Base-by-base conservation (phyloP, 2,113 vertebrate species). In the Daboia siamensis region DNA sequence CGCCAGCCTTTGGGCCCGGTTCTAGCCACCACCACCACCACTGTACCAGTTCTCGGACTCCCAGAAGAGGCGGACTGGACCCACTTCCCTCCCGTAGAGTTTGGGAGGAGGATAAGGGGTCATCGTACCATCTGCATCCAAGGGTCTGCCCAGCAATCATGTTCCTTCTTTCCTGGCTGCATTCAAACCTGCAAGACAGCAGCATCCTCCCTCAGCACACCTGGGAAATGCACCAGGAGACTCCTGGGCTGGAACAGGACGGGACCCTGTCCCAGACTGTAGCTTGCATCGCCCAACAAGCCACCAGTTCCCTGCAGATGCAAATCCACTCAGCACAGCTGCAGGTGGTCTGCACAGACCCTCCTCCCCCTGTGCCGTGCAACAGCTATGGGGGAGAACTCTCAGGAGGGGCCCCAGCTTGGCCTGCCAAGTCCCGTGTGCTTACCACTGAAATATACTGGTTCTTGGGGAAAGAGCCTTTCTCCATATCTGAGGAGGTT, bases 391-490 rank as follows among this genome's bases (percentile, higher is more conserved):
- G 46, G 44, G 84, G 4, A 51, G 84, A 26, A 86, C 44, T 86
- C 39, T 6, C 8, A 3, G 24, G 89, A 29, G 89, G 11, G 1
- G 9, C 5, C 3, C 1, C 5, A 3, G 17, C 21, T 13, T 17
- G 90, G 24, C 59, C 24, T 9, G 3, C 13, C 46, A 1, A 5
- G 29, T 90, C 39, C 48, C 86, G 87, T 88, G 51, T 91, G 97
- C 98, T 98, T 96, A 99, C 98, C 90, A 98, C 93, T 95, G 98
- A 98, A 87, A 97, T 97, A 95, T 97, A 98, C 92, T 98, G 98
- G 95, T 96, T 97, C 96, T 93, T 97, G 0, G 94, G 57, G 94
- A 98, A 98, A 88, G 93, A 95, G 61, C 96, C 95, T 21, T 98
- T 98, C 94, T 95, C 96, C 61, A 96, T 94, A 89, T 96, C n/a